Conservation (phyloP, 2,888 invertebrate genomes). For the Campopleginae sp. region DNA sequence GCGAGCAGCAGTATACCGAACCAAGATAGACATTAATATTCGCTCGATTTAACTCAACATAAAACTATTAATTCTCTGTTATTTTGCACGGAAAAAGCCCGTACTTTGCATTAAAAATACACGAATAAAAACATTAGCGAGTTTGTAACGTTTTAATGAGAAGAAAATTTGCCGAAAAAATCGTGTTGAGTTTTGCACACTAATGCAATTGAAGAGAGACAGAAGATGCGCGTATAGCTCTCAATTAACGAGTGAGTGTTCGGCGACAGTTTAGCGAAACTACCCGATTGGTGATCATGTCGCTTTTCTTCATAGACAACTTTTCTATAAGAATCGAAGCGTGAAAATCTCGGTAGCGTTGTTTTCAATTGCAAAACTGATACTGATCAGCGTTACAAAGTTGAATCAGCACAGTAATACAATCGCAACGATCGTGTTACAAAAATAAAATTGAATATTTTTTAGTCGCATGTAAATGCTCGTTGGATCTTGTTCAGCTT, state of each 20-base stretch:
- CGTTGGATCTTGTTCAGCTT: slow-evolving; percentile 42
- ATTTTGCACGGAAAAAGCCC: background rate
- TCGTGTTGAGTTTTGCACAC: slow-evolving; percentile 3
- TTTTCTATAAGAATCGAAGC: slow-evolving; percentile 20
- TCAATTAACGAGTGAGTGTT: slow-evolving; percentile 57
- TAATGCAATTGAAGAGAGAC: slow-evolving; percentile 47
- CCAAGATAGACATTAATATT: slow-evolving; percentile 18
- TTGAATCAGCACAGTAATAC: background rate
- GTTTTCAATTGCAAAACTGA: slow-evolving; percentile 7
- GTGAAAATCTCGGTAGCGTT: slow-evolving; percentile 23
- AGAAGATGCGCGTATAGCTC: slow-evolving; percentile 63
- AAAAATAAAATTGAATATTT: slow-evolving; percentile 3
- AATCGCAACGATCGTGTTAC: slow-evolving; percentile 7
- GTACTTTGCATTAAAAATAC: background rate
- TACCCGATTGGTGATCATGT: slow-evolving; percentile 69
- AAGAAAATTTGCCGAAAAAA: background rate
- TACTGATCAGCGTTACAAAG: background rate
- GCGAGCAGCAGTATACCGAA: slow-evolving; percentile 31
- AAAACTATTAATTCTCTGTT: slow-evolving; percentile 38
- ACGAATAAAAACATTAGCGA: background rate
- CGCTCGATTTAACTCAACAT: slow-evolving; percentile 23
- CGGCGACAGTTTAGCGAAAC: slow-evolving; percentile 64
- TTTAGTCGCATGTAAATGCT: slow-evolving; percentile 35
- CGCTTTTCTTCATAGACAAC: slow-evolving; percentile 50
- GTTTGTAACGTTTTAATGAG: background rate